phyloP scores from a whole-genome alignment of 1,140 invertebrate genomes.

The Ips nitidus region DNA sequence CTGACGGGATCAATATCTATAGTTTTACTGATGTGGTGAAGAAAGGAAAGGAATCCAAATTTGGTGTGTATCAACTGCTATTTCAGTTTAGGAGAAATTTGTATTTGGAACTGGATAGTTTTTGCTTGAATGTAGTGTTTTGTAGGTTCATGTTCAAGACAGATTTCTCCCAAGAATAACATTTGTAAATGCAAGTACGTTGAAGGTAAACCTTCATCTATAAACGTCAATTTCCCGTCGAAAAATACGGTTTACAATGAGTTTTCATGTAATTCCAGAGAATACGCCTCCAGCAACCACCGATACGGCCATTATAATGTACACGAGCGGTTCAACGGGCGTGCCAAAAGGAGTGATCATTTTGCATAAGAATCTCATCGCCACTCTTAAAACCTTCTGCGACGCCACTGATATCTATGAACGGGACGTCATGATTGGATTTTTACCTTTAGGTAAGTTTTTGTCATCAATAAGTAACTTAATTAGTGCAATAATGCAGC shows the following conservation, averaged over 20 bases:
- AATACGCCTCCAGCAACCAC: slow-evolving; percentile 62
- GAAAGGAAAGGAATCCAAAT: slow-evolving; percentile 52
- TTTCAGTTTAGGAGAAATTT: not conserved
- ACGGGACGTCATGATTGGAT: slow-evolving; percentile 89
- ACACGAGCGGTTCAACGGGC: slow-evolving; percentile 93
- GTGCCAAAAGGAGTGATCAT: slow-evolving; percentile 84
- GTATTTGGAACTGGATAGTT: not conserved
- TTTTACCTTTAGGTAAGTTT: slow-evolving; percentile 73
- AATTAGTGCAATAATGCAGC: not conserved
- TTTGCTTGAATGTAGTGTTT: not conserved
- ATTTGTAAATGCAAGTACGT: slow-evolving; percentile 8
- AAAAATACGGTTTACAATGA: not conserved
- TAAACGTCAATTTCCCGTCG: not conserved
- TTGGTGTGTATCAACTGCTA: slow-evolving; percentile 38
- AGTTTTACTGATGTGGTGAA: slow-evolving; percentile 63
- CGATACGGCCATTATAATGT: slow-evolving; percentile 94
- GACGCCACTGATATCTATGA: slow-evolving; percentile 71
- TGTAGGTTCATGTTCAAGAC: not conserved
- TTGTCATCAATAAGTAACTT: too few species aligned
- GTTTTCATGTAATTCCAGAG: slow-evolving; percentile 49
- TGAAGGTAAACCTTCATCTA: not conserved
- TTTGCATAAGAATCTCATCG: slow-evolving; percentile 90
- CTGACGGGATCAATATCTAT: slow-evolving; percentile 66
- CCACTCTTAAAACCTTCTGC: slow-evolving; percentile 84
- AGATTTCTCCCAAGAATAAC: not conserved